Conservation (phyloP, 2,888 invertebrate species). For the Loripinus fragilis region DNA sequence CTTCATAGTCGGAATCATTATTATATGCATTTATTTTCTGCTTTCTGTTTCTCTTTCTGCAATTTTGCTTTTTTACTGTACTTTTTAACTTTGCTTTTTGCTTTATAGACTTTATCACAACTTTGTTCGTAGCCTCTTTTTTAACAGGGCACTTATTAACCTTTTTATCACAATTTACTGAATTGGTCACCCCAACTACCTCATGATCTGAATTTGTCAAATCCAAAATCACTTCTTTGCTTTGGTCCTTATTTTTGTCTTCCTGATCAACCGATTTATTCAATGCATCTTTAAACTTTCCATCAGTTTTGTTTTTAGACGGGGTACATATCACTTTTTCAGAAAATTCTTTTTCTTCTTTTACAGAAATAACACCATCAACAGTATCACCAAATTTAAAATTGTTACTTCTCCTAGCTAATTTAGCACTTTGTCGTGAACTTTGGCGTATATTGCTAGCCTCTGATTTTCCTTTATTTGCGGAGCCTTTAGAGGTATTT, state of each 20-base stretch:
- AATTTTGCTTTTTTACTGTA: constrained; percentile 11
- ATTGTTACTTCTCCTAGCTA: not conserved
- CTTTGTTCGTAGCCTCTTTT: constrained; percentile 19
- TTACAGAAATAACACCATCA: not conserved
- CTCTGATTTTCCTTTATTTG: not conserved
- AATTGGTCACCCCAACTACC: not conserved
- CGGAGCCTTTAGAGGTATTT: not conserved
- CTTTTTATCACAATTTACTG: not conserved
- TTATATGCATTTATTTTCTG: constrained; percentile 22
- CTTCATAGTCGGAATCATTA: constrained; percentile 57
- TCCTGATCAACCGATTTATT: not conserved
- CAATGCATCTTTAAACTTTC: not conserved
- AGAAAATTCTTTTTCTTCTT: not conserved
- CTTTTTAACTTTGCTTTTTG: constrained; percentile 17
- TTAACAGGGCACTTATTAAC: not conserved
- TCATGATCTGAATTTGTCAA: constrained; percentile 6
- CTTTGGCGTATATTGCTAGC: not conserved
- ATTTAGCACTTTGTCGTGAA: not conserved
- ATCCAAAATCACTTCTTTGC: not conserved
- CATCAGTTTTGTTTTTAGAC: not conserved
- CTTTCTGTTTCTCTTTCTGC: not conserved
- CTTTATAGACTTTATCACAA: constrained; percentile 19
- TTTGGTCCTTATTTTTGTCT: not conserved
- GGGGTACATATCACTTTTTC: not conserved
- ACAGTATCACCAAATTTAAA: not conserved